These are phyloP conservation scores for Sipunculus nudus DNA, from an alignment of 2,888 invertebrate species.

Conservation along the genomic window DNA sequence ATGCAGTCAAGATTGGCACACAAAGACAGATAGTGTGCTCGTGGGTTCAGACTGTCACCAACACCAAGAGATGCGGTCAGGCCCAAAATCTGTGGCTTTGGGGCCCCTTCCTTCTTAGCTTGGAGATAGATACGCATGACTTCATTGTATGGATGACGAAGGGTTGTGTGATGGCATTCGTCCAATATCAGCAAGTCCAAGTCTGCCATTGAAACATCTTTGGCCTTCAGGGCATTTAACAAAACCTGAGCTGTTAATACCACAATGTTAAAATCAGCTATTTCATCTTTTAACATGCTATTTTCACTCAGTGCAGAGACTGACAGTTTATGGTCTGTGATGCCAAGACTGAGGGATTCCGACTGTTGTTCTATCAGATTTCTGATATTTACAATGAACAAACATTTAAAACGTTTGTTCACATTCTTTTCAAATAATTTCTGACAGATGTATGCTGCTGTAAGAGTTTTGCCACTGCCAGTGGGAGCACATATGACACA, in stretches of 20 bases:
- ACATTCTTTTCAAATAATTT: too few species aligned
- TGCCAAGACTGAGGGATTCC: neutral
- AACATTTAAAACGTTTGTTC: conserved; percentile 3
- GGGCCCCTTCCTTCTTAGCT: neutral
- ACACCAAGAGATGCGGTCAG: conserved; percentile 32
- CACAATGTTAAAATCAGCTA: conserved; percentile 1
- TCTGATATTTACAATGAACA: conserved; percentile 29
- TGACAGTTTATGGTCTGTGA: neutral
- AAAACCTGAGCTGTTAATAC: conserved; percentile 32
- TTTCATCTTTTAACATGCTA: neutral
- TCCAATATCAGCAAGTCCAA: conserved; percentile 29
- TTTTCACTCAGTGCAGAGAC: neutral
- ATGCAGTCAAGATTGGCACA: neutral
- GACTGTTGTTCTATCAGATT: conserved; percentile 21
- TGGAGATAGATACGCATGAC: conserved; percentile 21
- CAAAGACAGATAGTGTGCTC: neutral
- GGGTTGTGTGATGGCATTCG: conserved; percentile 33
- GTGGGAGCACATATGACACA: conserved; percentile 28
- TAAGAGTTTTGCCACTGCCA: conserved; percentile 25
- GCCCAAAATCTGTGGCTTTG: conserved; percentile 27
- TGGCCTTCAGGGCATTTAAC: conserved; percentile 16
- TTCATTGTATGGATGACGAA: conserved; percentile 29
- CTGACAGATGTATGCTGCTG: conserved; percentile 17
- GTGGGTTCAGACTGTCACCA: neutral
- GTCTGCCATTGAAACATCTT: conserved; percentile 11